Evolutionary conservation across 2,113 vertebrate species (phyloP).

Genomic region (Atherinomorus stipes): DNA sequence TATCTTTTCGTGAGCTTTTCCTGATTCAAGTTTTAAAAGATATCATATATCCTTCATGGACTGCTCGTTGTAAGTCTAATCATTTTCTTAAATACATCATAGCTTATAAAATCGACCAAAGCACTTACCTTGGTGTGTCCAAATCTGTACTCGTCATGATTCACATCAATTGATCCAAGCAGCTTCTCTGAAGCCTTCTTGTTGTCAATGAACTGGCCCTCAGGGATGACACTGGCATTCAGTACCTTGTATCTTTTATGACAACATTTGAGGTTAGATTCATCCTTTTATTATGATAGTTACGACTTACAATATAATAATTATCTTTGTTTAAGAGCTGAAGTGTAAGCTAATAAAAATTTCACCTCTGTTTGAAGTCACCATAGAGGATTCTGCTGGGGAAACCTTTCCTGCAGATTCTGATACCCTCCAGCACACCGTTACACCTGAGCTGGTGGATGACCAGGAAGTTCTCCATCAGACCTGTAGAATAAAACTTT

Average conservation of each 20-base stretch:
- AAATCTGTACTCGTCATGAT: conserved; percentile 90
- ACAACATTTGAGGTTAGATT: no score
- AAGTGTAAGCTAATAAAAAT: no score
- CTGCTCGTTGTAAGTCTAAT: background rate
- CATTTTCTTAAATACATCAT: no score
- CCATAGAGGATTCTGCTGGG: no score
- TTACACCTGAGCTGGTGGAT: conserved; percentile 93
- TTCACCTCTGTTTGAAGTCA: conserved; percentile 71
- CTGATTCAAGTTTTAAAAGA: no score
- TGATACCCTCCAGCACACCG: conserved; percentile 76
- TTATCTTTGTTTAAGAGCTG: no score
- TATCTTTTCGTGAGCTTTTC: no score
- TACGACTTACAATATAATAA: no score
- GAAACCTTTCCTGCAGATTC: no score
- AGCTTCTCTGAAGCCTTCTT: conserved; percentile 91
- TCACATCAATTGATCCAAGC: conserved; percentile 87
- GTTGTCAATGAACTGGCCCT: conserved; percentile 76
- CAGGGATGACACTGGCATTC: conserved; percentile 86
- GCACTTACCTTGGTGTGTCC: conserved; percentile 92
- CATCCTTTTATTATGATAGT: background rate
- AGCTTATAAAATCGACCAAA: conserved; percentile 41
- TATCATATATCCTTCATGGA: background rate
- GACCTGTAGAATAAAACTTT: conserved; percentile 73
- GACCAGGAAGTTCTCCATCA: conserved; percentile 92
- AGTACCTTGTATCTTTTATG: conserved; percentile 80